Conservation (phyloP, 2,113 vertebrate species). For the Larimichthys crocea region DNA sequence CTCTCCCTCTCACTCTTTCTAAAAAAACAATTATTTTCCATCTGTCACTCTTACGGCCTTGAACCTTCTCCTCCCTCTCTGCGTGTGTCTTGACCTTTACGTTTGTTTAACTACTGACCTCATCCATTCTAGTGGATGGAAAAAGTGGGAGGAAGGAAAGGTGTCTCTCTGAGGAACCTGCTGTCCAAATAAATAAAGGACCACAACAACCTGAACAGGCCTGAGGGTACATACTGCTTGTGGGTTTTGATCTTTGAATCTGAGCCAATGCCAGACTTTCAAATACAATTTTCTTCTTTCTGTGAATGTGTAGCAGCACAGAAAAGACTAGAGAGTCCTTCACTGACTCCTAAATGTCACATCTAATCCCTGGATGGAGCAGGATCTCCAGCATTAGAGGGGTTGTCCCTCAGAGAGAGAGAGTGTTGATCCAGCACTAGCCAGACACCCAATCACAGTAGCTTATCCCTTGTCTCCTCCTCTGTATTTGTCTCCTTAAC, state of each 20-base stretch:
- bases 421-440: constrained; percentile 26
- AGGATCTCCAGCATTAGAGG: constrained; percentile 57
- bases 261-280: too few relatives aligned
- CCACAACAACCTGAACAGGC: not conserved
- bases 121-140: not conserved
- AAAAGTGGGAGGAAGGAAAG: not conserved
- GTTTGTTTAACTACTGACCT: constrained; percentile 4
- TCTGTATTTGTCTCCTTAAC: constrained; percentile 3
- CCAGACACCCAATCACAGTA: constrained; percentile 12
- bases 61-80: not conserved
- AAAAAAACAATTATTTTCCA: constrained; percentile 38
- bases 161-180: not conserved
- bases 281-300: not conserved
- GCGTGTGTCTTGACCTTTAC: constrained; percentile 16
- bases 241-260: not conserved
- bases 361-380: constrained; percentile 67
- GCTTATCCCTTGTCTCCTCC: not conserved
- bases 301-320: not conserved
- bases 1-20: constrained; percentile 15
- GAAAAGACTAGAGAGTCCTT: constrained; percentile 23
- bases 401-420: constrained; percentile 36
- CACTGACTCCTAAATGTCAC: constrained; percentile 65
- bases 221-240: not conserved
- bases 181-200: not conserved
- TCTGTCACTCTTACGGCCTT: not conserved